Evolutionary conservation across 2,113 vertebrate species (phyloP).

Genomic region (Tupaia chinensis): DNA sequence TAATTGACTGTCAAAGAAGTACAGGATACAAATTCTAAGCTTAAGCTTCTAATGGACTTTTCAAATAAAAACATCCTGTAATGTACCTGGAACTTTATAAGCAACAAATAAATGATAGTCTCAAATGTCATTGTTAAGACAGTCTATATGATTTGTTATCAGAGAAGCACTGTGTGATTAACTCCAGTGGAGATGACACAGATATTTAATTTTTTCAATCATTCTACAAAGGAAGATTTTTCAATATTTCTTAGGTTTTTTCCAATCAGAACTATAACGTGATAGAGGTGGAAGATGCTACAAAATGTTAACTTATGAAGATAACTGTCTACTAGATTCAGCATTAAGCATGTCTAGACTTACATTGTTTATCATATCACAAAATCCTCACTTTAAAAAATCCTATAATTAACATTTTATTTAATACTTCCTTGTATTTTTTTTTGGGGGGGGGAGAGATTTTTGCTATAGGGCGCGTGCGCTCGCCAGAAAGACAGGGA

Average conservation of each 20-base stretch:
- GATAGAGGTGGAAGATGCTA: not conserved
- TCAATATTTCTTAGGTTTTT: slow-evolving; percentile 36
- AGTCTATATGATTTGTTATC: not conserved
- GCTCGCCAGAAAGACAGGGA: too few species aligned
- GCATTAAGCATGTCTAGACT: slow-evolving; percentile 44
- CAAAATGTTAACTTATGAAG: slow-evolving; percentile 19
- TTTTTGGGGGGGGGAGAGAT: too few species aligned
- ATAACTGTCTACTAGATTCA: not conserved
- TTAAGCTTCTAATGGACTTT: not conserved
- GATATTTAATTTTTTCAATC: slow-evolving; percentile 31
- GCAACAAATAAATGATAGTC: not conserved
- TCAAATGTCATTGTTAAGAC: not conserved
- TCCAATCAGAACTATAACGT: slow-evolving; percentile 6
- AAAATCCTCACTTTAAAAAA: slow-evolving; percentile 63
- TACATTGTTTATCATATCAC: slow-evolving; percentile 29
- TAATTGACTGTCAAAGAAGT: not conserved
- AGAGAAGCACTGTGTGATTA: not conserved
- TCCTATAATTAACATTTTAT: slow-evolving; percentile 59
- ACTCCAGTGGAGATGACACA: not conserved
- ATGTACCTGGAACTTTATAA: not conserved
- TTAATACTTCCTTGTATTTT: not conserved
- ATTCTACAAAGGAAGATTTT: slow-evolving; percentile 27
- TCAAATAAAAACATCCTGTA: not conserved
- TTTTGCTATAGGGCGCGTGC: too few species aligned
- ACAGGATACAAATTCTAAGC: not conserved